Base-by-base conservation (phyloP, 2,113 vertebrate genomes). In the Oncorhynchus masou region DNA sequence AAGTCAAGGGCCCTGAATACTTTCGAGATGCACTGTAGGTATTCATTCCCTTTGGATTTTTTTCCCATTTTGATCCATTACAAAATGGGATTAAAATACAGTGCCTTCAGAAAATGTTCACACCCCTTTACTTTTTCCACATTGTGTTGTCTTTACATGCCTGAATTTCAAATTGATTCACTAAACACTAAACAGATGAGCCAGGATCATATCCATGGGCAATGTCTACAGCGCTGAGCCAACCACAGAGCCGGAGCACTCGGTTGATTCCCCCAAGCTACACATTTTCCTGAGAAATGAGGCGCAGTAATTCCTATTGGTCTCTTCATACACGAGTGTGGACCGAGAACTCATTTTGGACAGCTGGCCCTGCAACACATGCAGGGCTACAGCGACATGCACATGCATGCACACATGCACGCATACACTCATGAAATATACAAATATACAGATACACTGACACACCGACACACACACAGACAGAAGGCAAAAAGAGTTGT, bases 201-300 rank as follows among this genome's bases (percentile, higher is more conserved):
- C 70, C 34, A 11, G 65, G 49, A 71, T 73, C 74, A 84, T 78
- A 67, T 87, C 34, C 49, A 19, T 39, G 49, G 27, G 39, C 45
- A 45, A 31, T 34, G 72, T 79, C n/a, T 31, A 11, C 31, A 31
- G 49, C 49, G 15, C 59, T 19, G 45, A 1, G n/a, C 15, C 67
- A 39, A 16, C 48, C 48, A 65, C 31, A 71, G 57, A 80, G 6
- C 27, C 25, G 72, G 59, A 80, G 69, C 72, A 78, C 68, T 31
- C 59, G 11, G 79, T 79, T 78, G 29, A 70, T 75, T 74, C 20
- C 68, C 20, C 69, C 31, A 31, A 82, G 81, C 62, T 45, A 82
- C 70, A 78, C 65, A 79, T 84, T 88, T 81, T 75, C 49, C 73
- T 83, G 74, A 87, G 79, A 79, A 91, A 90, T 89, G 81, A 86